Evolutionary conservation across 2,888 invertebrate species (phyloP), one percentile per base, ranked within the genome.

Genomic region (Platycheirus albimanus): DNA sequence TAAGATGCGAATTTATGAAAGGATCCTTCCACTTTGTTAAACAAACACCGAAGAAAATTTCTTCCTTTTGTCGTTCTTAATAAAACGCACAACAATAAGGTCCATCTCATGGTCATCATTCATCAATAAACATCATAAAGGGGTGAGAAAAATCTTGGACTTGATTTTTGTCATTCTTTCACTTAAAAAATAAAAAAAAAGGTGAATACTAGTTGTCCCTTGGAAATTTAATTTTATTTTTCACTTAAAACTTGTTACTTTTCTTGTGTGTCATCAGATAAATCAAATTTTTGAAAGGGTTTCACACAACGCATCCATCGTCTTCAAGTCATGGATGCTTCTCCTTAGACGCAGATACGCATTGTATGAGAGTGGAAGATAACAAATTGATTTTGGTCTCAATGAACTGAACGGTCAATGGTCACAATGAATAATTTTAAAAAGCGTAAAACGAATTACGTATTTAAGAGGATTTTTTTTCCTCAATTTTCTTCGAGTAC

Each of bases 101-200:
- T 58, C 77, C 77, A 77, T 71, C 66, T 47, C 36, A 38, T 70
- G 77, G 81, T 77, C 81, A 81, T 81, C 81, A 81, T 77, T 77
- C 81, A 81, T 81, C 81, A 81, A 71, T 77, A 81, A 71, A 66
- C 76, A 81, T 80, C 75, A 43, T 30, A 64, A 70, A 69, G 75
- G 80, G 79, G 75, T 69, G 61, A 41, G 11, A 54, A 13, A 30
- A 19, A 15, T 64, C 38, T 58, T 24, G 43, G 78, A 66, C 72
- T 67, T 58, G 61, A 28, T 6, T 54, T 78, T 54, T 71, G 61
- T 63, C 79, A 69, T 75, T 20, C 36, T 28, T 28, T 38, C n/a
- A 10, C 30, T 24, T 24, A 24, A 24, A 24, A 24, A 6, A 24
- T 24, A 24, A 4, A 24, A 24, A 4, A 3, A 10, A 33, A 54